A percentile compares a stretch with the other conserved stretches of the same genome.
Evolutionary conservation across 1,140 invertebrate species (phyloP).

Genomic region (Holcopasites calliopsidis): DNA sequence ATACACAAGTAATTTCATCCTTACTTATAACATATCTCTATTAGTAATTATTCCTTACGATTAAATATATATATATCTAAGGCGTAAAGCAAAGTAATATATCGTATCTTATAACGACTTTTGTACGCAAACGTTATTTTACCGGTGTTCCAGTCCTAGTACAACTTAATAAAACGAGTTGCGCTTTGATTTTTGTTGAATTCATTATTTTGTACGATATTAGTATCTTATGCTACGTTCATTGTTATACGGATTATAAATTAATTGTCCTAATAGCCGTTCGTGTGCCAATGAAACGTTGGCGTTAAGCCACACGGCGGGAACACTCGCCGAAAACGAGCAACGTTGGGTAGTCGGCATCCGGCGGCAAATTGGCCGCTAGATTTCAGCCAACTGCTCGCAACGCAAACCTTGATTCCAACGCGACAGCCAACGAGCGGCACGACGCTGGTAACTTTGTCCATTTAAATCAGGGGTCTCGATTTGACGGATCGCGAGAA

Average conservation of each 20-base stretch:
- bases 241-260: slow-evolving; percentile 20
- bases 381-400: too few species aligned
- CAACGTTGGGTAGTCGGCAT: too few species aligned
- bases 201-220: slow-evolving; percentile 53
- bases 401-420: too few species aligned
- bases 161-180: slow-evolving; percentile 56
- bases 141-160: slow-evolving; percentile 52
- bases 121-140: slow-evolving; percentile 61
- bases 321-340: too few species aligned
- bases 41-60: slow-evolving; percentile 71
- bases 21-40: slow-evolving; percentile 75
- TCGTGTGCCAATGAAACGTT: too few species aligned
- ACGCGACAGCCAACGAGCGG: too few species aligned
- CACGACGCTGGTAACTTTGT: too few species aligned
- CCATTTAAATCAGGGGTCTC: too few species aligned
- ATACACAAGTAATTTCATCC: slow-evolving; percentile 74
- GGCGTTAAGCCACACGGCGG: too few species aligned
- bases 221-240: slow-evolving; percentile 39
- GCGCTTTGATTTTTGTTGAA: slow-evolving; percentile 64
- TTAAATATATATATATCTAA: slow-evolving; percentile 72
- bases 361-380: too few species aligned
- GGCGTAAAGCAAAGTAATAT: slow-evolving; percentile 72
- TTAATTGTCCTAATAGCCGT: too few species aligned
- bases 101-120: slow-evolving; percentile 59
- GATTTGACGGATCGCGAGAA: too few species aligned